These are phyloP conservation scores for Candoia aspera DNA, from an alignment of 2,113 vertebrate genomes.

Conservation along the genomic window DNA sequence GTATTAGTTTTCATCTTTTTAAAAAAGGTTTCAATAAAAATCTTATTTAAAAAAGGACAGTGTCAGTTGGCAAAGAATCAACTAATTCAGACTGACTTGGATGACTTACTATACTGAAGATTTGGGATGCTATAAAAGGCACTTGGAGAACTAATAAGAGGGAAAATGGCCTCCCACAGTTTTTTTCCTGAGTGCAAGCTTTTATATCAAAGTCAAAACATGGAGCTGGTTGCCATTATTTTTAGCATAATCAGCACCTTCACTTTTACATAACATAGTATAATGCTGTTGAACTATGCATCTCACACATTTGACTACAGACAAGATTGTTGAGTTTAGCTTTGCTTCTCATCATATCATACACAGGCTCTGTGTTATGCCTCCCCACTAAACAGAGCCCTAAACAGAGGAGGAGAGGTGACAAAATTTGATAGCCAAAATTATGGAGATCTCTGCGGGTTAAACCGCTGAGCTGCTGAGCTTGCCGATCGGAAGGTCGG, in stretches of 20 bases:
- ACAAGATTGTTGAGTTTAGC: background rate
- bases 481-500: too few species aligned
- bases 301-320: background rate
- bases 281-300: background rate
- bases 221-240: background rate
- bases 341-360: background rate
- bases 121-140: background rate
- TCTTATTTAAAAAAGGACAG: too few species aligned
- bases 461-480: too few species aligned
- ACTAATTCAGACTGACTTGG: background rate
- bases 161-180: background rate
- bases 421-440: too few species aligned
- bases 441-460: too few species aligned
- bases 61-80: too few species aligned
- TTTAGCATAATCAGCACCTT: background rate
- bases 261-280: background rate
- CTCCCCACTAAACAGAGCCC: too few species aligned
- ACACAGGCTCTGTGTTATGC: too few species aligned
- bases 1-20: too few species aligned
- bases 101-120: background rate
- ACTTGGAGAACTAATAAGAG: background rate
- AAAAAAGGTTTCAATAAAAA: too few species aligned
- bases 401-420: too few species aligned
- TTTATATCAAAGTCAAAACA: background rate
- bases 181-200: background rate